A percentile compares a stretch with the other conserved stretches of the same genome.
phyloP scores from a whole-genome alignment of 2,797 vertebrate genomes.

The Neosilurus hyrtlii region DNA sequence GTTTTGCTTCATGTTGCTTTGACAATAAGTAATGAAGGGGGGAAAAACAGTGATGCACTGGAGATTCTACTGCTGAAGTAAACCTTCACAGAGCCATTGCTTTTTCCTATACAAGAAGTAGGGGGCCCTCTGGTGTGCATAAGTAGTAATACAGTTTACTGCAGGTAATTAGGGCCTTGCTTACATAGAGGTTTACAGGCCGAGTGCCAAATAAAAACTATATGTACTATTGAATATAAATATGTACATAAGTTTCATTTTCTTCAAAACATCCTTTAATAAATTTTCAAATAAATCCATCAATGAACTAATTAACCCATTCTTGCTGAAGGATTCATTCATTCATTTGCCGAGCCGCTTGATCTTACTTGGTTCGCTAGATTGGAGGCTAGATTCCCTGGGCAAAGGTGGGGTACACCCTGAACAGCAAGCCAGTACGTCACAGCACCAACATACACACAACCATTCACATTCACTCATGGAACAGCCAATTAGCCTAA shows the following conservation, averaged over 20 bases:
- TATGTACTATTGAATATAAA: not conserved
- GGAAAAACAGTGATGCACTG: not conserved
- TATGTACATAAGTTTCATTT: not conserved
- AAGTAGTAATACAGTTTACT: conserved; percentile 24
- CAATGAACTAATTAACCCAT: not conserved
- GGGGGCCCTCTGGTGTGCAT: conserved; percentile 44
- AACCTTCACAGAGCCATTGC: not conserved
- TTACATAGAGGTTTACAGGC: not conserved
- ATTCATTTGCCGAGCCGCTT: no score
- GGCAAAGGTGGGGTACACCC: no score
- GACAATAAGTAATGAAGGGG: conserved; percentile 45
- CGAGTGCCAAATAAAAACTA: not conserved
- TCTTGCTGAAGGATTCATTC: no score
- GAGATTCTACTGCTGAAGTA: not conserved
- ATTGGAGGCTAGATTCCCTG: no score
- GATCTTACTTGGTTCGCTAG: no score
- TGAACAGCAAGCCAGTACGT: no score
- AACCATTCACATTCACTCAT: no score
- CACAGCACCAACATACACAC: no score
- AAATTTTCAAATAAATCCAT: not conserved
- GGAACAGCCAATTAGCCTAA: no score
- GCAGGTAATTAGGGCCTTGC: not conserved
- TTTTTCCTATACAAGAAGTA: not conserved
- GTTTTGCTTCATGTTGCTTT: conserved; percentile 29
- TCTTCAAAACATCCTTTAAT: not conserved